These are phyloP conservation scores for Hydrolagus affinis DNA, from an alignment of 2,113 vertebrate species.

Conservation along the genomic window DNA sequence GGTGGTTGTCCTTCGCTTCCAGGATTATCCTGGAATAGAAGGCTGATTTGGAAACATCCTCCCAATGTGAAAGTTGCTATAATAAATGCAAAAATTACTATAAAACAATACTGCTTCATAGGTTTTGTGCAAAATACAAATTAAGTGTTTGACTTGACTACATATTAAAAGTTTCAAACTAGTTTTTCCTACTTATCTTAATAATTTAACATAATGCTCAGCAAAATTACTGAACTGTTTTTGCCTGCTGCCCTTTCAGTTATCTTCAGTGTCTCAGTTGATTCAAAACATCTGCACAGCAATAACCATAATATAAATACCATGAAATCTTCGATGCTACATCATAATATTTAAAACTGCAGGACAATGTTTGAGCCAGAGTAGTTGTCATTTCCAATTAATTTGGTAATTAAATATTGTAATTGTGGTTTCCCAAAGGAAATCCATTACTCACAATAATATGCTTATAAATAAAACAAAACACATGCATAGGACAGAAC, in stretches of 20 bases:
- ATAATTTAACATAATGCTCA: not conserved
- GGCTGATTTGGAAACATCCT: too few relatives aligned
- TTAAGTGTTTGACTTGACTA: not conserved
- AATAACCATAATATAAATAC: conserved; percentile 1
- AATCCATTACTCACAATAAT: not conserved
- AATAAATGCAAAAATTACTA: too few relatives aligned
- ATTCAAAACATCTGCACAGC: not conserved
- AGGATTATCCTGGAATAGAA: too few relatives aligned
- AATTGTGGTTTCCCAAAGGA: conserved; percentile 28
- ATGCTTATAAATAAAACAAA: conserved; percentile 24
- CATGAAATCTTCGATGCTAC: conserved; percentile 10
- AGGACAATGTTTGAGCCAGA: not conserved
- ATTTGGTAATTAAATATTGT: conserved; percentile 30
- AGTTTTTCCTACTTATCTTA: not conserved
- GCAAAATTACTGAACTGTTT: not conserved
- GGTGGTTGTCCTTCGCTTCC: too few relatives aligned
- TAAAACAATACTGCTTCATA: not conserved
- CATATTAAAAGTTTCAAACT: not conserved
- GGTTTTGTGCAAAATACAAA: not conserved
- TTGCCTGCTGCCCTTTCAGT: not conserved
- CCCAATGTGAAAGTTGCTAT: too few relatives aligned
- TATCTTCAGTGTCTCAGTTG: not conserved
- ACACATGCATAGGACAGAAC: not conserved
- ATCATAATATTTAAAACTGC: not conserved
- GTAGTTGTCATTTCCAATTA: conserved; percentile 21